Conservation (phyloP, 2,888 invertebrate species). For the Andrena flavipes region DNA sequence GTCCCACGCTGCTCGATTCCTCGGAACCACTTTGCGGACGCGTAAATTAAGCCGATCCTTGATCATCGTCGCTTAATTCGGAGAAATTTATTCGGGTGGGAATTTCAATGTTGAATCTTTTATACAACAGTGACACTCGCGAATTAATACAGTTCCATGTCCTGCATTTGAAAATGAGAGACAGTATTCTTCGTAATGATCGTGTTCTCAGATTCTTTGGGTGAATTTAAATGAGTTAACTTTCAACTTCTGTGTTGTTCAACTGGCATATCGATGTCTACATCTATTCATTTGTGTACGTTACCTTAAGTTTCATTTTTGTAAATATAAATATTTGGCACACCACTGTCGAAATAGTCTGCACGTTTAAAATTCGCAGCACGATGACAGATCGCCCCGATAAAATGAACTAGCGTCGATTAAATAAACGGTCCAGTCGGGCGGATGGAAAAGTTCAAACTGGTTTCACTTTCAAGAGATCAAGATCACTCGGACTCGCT, state of each 20-base stretch:
- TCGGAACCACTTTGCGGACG: neutral
- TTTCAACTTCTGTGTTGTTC: too few relatives aligned
- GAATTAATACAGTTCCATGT: too few relatives aligned
- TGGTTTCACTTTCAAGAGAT: constrained; percentile 43
- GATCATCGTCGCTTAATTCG: neutral
- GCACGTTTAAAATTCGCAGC: neutral
- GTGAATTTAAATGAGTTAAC: too few relatives aligned
- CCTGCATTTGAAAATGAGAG: too few relatives aligned
- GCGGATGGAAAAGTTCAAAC: constrained; percentile 12
- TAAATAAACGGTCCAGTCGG: constrained; percentile 6
- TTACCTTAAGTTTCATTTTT: too few relatives aligned
- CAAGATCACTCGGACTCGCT: constrained; percentile 30
- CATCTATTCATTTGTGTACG: too few relatives aligned
- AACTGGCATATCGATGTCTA: too few relatives aligned
- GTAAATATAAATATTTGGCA: neutral
- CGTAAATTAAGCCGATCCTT: neutral
- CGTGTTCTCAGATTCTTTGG: too few relatives aligned
- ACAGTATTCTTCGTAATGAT: too few relatives aligned
- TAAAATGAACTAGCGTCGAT: neutral
- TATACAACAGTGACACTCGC: too few relatives aligned
- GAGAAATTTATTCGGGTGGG: neutral
- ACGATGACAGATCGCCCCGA: neutral
- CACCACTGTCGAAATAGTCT: too few relatives aligned
- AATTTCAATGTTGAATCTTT: neutral
- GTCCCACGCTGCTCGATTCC: neutral